Evolutionary conservation across 2,797 vertebrate species (phyloP).

Genomic region (Epinephelus coioides): DNA sequence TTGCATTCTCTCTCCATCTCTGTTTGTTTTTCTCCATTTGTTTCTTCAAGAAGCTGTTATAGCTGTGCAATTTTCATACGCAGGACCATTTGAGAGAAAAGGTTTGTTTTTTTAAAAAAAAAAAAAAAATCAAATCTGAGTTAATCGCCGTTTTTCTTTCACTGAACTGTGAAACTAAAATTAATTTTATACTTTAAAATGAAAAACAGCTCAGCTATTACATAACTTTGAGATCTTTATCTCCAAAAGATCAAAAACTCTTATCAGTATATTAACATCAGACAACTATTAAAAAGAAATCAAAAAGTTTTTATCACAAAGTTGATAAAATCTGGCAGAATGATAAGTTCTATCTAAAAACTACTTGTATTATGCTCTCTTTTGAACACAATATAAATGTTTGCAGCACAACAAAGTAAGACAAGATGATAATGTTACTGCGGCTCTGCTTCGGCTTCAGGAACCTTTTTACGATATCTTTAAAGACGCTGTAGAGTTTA

Average conservation of each 20-base stretch:
- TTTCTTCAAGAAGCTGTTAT: not conserved
- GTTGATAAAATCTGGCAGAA: not conserved
- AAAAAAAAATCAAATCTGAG: not conserved
- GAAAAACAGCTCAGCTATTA: not conserved
- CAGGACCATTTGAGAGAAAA: not conserved
- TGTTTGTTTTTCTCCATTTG: conserved; percentile 16
- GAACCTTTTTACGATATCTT: not conserved
- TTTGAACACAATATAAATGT: not conserved
- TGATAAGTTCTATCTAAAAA: not conserved
- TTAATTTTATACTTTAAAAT: not conserved
- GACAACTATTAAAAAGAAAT: not conserved
- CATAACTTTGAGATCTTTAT: not conserved
- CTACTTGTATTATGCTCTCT: not conserved
- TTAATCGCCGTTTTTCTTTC: not conserved
- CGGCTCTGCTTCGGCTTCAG: not conserved
- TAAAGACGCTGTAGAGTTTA: no score
- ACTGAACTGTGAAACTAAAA: conserved; percentile 13
- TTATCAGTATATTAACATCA: not conserved
- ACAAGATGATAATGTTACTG: not conserved
- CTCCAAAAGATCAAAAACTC: not conserved
- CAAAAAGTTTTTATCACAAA: not conserved
- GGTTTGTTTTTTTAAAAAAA: no score
- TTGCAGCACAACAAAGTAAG: not conserved
- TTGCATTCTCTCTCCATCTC: not conserved
- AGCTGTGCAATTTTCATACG: not conserved